Conservation (phyloP, 2,113 vertebrate species). For the Lepidothrix coronata region DNA sequence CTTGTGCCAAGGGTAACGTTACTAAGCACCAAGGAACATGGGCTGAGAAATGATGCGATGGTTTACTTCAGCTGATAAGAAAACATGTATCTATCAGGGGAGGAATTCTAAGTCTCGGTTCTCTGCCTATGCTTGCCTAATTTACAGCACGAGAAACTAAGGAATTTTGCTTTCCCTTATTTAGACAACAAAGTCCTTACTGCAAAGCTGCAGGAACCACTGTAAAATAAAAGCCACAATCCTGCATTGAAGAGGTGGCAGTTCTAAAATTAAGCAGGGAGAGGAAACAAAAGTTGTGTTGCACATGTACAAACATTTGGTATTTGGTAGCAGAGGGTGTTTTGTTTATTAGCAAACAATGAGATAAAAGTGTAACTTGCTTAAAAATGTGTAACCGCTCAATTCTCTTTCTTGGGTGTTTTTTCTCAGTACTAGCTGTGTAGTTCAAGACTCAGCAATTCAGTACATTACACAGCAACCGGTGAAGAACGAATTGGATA, state of each 20-base stretch:
- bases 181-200: neutral
- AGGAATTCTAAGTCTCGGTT: neutral
- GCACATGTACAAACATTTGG: neutral
- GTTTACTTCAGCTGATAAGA: conserved; percentile 14
- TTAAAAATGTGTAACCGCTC: neutral
- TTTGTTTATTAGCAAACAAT: neutral
- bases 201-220: neutral
- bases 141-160: neutral
- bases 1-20: neutral
- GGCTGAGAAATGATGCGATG: neutral
- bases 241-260: neutral
- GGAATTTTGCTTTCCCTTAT: neutral
- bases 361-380: neutral
- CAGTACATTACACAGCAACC: too few relatives aligned
- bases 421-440: neutral
- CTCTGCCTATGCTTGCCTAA: neutral
- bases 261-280: neutral
- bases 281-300: neutral
- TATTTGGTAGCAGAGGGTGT: neutral
- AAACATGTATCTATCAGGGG: neutral
- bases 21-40: neutral
- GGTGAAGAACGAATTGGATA: too few relatives aligned
- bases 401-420: neutral
- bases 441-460: too few relatives aligned
- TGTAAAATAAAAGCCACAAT: neutral